Base-by-base conservation (phyloP, 2,113 vertebrate genomes). In the Elaphurus davidianus region DNA sequence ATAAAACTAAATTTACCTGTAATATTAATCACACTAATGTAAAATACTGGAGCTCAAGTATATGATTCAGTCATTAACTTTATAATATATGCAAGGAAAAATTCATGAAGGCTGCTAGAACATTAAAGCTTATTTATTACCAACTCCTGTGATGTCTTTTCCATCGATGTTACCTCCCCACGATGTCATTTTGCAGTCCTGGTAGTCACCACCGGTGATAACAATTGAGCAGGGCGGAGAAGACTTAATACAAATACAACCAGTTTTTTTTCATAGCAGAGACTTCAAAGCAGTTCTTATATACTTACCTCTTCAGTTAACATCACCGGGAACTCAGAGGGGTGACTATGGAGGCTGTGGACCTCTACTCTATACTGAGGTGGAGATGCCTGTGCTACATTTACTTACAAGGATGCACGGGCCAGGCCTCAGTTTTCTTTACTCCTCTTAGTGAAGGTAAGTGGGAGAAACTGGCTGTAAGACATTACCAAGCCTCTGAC, bases 81-180 rank as follows among this genome's bases (percentile, higher is more conserved):
- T 84, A 71, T 33, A 92, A 82, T 78, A 27, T 83, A 76, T 76
- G 43, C 16, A 87, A 50, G 16, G 84, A 47, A 43, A 12, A 94
- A 85, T 64, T 94, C 86, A 60, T 86, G 52, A 52, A 87, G 59
- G 10, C 21, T 97, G 74, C n/a, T 92, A 25, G 74, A 93, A 95
- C 92, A 96, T 96, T 97, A 98, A 98, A 98, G 84, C 74, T 87
- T 90, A 64, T 82, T 89, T 96, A 62, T 47, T 91, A 90, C 50
- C 60, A 88, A 23, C 14, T 67, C 36, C n/a, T 78, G 36, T 71
- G 36, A 52, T 40, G 25, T 84, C 28, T 97, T 74, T 95, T 81
- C 7, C 30, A 21, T 89, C 0, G 10, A 15, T 0, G 1, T 84
- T 28, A 84, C 40, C 19, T 74, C 83, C 89, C 4, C 11, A 25